These are phyloP conservation scores for Distichodus sexfasciatus DNA, from an alignment of 2,797 vertebrate genomes.

Conservation along the genomic window DNA sequence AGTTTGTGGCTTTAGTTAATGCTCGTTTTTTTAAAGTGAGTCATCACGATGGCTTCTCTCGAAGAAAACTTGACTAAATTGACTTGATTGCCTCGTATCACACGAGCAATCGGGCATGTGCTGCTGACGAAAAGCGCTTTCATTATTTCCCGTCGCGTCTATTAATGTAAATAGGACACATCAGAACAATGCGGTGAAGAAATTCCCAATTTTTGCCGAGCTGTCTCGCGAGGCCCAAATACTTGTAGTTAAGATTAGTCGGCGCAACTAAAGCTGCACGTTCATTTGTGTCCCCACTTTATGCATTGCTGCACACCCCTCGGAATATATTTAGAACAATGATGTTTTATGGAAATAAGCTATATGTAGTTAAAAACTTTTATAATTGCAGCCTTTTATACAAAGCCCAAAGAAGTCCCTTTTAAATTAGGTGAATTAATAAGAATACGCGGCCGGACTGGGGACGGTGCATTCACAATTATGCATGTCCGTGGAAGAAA, in stretches of 20 bases:
- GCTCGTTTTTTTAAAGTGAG: no score
- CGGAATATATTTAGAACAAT: constrained; percentile 72
- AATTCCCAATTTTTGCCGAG: constrained; percentile 34
- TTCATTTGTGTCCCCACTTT: constrained; percentile 65
- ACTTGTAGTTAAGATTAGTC: constrained; percentile 68
- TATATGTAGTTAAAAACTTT: constrained; percentile 82
- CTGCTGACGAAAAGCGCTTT: constrained; percentile 37
- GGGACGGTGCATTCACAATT: constrained; percentile 69
- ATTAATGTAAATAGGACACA: constrained; percentile 23
- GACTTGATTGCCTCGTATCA: no score
- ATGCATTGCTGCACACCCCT: constrained; percentile 76
- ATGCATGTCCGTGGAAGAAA: constrained; percentile 74
- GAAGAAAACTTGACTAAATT: no score
- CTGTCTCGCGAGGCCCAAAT: constrained; percentile 46
- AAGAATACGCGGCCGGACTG: constrained; percentile 74
- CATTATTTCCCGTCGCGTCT: constrained; percentile 34
- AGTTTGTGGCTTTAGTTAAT: no score
- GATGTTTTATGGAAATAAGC: constrained; percentile 83
- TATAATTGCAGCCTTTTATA: constrained; percentile 84
- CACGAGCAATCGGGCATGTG: no score
- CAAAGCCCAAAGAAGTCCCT: constrained; percentile 75
- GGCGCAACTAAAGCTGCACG: constrained; percentile 60
- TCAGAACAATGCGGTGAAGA: not conserved
- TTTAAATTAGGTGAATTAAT: constrained; percentile 84
- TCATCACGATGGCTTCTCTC: no score